Evolutionary conservation across 2,888 invertebrate species (phyloP), one percentile per base, ranked within the genome.

Genomic region (Smittia sp.): DNA sequence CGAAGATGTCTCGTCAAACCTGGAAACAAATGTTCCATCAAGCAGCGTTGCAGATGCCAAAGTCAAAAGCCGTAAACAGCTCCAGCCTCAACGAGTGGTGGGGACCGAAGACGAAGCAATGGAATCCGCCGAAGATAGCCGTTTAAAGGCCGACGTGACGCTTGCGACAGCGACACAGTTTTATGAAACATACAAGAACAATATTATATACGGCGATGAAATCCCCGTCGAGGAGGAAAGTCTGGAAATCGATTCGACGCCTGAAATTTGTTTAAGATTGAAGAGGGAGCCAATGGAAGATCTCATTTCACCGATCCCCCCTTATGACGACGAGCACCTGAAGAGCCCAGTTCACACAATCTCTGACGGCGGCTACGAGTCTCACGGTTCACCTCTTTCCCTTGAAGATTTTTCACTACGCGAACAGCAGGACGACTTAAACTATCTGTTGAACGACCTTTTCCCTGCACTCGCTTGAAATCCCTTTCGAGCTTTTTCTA

Each of bases 81-180:
- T 80, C 81, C 67, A 81, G 86, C 78, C 85, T 87, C 81, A 85
- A 88, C 79, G 89, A 90, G 78, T 93, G 93, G 93, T 93, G 93
- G 93, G 92, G 93, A 75, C 89, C 89, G 70, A 91, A 91, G 79
- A 93, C 93, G 83, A 90, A 87, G 83, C 89, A 85, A 78, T 93
- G 93, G 93, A 93, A 92, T 81, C 93, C 93, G 77, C 85, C 91
- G 79, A 85, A 88, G 77, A 83, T 85, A 80, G 75, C 76, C 62
- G 84, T 83, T n/a, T 86, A 84, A 82, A 83, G 78, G 79, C 20
- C 15, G 20, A 24, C 39, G 39, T 39, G 67, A 62, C 38, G 58
- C 32, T 62, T 32, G 7, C 13, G 9, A 46, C 22, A 52, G 13
- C 46, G n/a, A 72, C 1, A n/a, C 15, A 15, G 20, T 7, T 15